Evolutionary conservation across 2,888 invertebrate genomes (phyloP).

Genomic region (Aphodius granarius): DNA sequence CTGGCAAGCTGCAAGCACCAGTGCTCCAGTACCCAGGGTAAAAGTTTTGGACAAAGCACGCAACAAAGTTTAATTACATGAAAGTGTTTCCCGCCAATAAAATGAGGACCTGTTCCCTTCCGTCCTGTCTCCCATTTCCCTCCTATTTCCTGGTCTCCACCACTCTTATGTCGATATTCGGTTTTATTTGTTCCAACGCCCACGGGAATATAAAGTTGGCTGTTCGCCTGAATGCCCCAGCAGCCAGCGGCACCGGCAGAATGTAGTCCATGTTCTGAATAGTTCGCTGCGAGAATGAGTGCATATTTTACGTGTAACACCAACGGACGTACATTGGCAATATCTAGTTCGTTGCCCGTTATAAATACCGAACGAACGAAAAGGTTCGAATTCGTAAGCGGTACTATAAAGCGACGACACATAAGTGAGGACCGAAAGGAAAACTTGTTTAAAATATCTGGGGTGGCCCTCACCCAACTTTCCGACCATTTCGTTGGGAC

Average conservation of each 20-base stretch:
- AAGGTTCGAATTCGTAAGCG: background rate
- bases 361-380: slow-evolving; percentile 2
- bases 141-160: background rate
- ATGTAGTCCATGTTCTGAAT: slow-evolving; percentile 5
- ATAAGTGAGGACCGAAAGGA: background rate
- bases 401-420: background rate
- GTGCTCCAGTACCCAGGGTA: background rate
- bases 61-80: background rate
- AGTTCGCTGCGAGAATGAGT: slow-evolving; percentile 4
- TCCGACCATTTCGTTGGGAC: no score
- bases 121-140: background rate
- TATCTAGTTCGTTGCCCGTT: slow-evolving; percentile 5
- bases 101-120: background rate
- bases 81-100: background rate
- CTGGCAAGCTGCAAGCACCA: background rate
- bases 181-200: background rate
- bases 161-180: background rate
- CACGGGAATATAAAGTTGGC: background rate
- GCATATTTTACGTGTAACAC: slow-evolving; percentile 5
- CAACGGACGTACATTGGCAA: background rate
- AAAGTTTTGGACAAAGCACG: background rate
- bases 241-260: no score
- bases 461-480: no score
- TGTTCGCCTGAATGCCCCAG: background rate
- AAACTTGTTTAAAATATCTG: no score